Evolutionary conservation across 2,797 vertebrate species (phyloP).

Genomic region (Ara ararauna): DNA sequence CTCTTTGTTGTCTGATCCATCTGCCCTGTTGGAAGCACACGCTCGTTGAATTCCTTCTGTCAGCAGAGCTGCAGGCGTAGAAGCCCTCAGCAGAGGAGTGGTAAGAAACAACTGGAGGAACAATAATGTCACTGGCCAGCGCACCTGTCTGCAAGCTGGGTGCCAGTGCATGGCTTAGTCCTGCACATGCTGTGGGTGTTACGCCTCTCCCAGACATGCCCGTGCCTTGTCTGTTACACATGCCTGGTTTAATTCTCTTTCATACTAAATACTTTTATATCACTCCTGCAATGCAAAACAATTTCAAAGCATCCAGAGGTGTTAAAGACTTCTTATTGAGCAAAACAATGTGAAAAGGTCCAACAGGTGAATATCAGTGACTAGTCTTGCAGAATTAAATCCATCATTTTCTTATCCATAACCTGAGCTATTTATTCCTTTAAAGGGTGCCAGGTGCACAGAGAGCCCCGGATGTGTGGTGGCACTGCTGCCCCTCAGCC

Average conservation of each 20-base stretch:
- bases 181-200: background rate
- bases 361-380: background rate
- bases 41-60: conserved; percentile 28
- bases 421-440: background rate
- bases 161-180: background rate
- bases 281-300: background rate
- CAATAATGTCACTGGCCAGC: background rate
- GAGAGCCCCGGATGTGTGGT: background rate
- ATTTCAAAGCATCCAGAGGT: background rate
- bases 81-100: background rate
- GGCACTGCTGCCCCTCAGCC: background rate
- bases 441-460: background rate
- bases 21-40: conserved; percentile 7
- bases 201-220: background rate
- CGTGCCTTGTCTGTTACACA: background rate
- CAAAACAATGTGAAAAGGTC: background rate
- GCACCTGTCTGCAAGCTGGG: conserved; percentile 1
- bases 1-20: conserved; percentile 42
- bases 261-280: background rate
- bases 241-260: background rate
- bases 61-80: conserved; percentile 42
- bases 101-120: conserved; percentile 13
- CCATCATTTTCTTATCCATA: background rate
- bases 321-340: background rate
- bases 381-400: background rate